Evolutionary conservation across 1,140 invertebrate species (phyloP), one percentile per base, ranked within the genome.

Genomic region (Lerema accius): DNA sequence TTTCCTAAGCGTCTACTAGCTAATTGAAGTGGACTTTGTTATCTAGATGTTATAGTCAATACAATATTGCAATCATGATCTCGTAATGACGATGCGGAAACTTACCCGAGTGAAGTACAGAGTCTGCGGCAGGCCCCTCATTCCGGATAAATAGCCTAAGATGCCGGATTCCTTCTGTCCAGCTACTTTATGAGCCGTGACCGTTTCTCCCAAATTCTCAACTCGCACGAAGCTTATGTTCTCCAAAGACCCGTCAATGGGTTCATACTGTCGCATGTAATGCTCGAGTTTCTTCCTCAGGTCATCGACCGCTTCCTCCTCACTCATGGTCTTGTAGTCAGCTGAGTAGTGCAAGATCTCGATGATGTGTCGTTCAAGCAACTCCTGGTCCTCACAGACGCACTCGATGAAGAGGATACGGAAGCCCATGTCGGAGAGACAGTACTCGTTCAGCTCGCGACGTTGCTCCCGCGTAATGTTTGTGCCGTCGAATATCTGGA

Each of bases 371-470:
- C 94, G 94, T 74, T 98, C 95, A 59, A 98, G 93, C 1, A 97
- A 92, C 1, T 92, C 88, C 6, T 95, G 93, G 87, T 98, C 96
- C 70, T 97, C 95, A 90, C 97, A 98, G 40, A 98, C 93, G 76
- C 96, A 97, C 90, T 99, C 98, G 50, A 99, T 94, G 91, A 98
- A 99, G 69, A 99, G 95, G 26, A 98, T 93, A 66, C 96, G 95
- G 86, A 96, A 97, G 32, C 95, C 94, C 78, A 96, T 92, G 65
- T 95, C 93, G 0, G 92, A 91, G 39, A 94, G 92, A 70, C 96
- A 94, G 64, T 94, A 93, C 50, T 97, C 94, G 69, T 95, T 93
- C 16, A 98, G 93, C 66, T 96, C 93, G 58, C 95, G 91, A 16
- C 98, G 92, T 63, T 98, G 94, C 32, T 94, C 93, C 40, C 94